Conservation (phyloP, 2,888 invertebrate species). For the Pristionchus mayeri region DNA sequence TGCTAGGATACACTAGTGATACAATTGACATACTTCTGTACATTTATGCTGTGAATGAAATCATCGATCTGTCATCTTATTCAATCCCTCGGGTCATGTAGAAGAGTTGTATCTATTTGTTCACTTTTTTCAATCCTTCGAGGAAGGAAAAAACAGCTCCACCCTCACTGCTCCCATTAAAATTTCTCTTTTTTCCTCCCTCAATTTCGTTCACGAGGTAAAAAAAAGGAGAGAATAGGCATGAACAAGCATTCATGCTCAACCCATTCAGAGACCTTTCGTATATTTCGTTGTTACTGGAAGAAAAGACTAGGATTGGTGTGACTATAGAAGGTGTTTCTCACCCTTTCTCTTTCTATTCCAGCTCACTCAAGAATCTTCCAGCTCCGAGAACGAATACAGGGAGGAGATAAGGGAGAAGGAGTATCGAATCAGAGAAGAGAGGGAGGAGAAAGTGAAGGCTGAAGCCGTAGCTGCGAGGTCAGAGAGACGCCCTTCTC, state of each 20-base stretch:
- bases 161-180: background rate
- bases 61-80: too few species aligned
- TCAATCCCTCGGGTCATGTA: background rate
- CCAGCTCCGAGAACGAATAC: slow-evolving; percentile 21
- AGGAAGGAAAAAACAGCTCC: background rate
- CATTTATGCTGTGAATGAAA: too few species aligned
- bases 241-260: background rate
- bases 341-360: background rate
- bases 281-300: background rate
- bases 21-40: background rate
- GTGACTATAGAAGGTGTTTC: too few species aligned
- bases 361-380: background rate
- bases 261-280: background rate
- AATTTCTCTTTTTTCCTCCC: background rate
- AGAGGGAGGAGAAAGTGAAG: slow-evolving; percentile 26
- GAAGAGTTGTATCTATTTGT: background rate
- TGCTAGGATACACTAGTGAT: background rate
- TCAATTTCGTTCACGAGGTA: background rate
- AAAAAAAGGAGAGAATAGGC: background rate
- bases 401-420: slow-evolving; percentile 28
- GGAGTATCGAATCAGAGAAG: slow-evolving; percentile 34
- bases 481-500: background rate
- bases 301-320: background rate
- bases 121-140: background rate
- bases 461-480: slow-evolving; percentile 29